These are phyloP conservation scores for Colletes latitarsis DNA, from an alignment of 1,140 invertebrate species.

Conservation along the genomic window DNA sequence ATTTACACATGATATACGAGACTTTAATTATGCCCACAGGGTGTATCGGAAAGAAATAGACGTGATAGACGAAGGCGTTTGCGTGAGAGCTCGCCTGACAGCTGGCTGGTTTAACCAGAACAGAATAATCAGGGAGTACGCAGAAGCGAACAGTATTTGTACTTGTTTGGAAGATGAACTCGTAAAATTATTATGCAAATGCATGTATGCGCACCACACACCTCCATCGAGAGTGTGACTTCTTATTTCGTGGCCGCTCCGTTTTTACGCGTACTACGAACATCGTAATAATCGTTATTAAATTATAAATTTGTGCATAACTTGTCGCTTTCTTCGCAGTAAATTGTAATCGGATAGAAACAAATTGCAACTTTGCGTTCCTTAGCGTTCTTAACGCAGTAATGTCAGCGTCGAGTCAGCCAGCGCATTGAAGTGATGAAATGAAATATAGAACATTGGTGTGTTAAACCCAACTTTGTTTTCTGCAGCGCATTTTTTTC, in stretches of 20 bases:
- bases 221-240: not conserved
- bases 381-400: not conserved
- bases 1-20: constrained; percentile 38
- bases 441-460: not conserved
- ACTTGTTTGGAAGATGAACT: no score
- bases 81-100: constrained; percentile 25
- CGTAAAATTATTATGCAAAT: not conserved
- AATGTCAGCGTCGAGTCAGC: no score
- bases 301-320: not conserved
- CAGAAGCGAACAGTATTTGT: not conserved
- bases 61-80: not conserved
- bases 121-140: constrained; percentile 37
- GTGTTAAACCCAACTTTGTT: not conserved
- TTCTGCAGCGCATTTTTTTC: not conserved
- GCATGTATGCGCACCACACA: not conserved
- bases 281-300: constrained; percentile 3
- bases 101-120: constrained; percentile 25
- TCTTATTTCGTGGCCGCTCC: not conserved
- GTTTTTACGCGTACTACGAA: not conserved
- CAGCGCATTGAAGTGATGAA: no score
- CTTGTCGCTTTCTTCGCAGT: not conserved
- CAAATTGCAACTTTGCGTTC: not conserved
- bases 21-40: constrained; percentile 35
- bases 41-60: constrained; percentile 9
- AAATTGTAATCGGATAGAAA: not conserved